Conservation (phyloP, 1,140 invertebrate genomes). For the Tribolium madens region DNA sequence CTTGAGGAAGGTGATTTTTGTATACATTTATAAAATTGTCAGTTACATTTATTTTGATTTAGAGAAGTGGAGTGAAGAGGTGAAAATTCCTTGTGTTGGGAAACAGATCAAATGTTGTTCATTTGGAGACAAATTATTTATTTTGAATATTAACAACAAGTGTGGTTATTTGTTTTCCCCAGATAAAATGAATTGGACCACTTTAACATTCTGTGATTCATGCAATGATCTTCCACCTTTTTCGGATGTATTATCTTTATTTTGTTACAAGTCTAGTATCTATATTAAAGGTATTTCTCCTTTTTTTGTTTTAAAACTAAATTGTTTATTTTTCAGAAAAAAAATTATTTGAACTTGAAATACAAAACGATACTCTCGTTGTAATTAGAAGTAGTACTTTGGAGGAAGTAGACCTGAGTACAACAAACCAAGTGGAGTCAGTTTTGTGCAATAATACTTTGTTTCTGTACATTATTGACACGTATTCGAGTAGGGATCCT, state of each 20-base stretch:
- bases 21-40: too few species aligned
- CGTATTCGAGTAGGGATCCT: too few species aligned
- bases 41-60: too few species aligned
- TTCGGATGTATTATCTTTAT: slow-evolving; percentile 51
- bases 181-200: background rate
- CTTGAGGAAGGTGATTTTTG: slow-evolving; percentile 50
- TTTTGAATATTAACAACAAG: slow-evolving; percentile 53
- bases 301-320: background rate
- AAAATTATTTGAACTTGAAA: slow-evolving; percentile 52
- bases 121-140: slow-evolving; percentile 52
- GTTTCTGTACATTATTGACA: too few species aligned
- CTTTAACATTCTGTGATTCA: slow-evolving; percentile 46
- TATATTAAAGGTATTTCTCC: slow-evolving; percentile 57
- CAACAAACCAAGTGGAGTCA: too few species aligned
- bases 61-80: slow-evolving; percentile 36
- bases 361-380: slow-evolving; percentile 34
- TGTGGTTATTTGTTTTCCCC: slow-evolving; percentile 54
- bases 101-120: slow-evolving; percentile 58
- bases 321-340: slow-evolving; percentile 49
- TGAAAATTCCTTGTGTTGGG: slow-evolving; percentile 48
- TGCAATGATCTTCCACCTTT: background rate
- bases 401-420: too few species aligned
- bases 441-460: too few species aligned
- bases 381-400: too few species aligned
- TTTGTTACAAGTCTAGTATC: slow-evolving; percentile 53